Conservation (phyloP, 1,140 invertebrate species). For the Grapholita molesta region DNA sequence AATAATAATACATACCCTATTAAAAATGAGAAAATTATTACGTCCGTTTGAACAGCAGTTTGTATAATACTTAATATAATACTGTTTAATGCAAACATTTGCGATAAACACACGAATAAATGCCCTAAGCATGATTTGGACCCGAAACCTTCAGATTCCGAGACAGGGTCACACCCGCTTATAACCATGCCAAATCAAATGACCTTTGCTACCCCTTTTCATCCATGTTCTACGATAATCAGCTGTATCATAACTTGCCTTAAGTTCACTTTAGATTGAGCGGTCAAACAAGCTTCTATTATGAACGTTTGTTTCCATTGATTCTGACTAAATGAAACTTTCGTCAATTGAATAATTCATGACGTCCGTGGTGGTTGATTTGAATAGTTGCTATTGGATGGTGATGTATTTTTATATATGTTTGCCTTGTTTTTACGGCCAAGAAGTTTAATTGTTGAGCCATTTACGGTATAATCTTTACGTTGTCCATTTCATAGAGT, state of each 20-base stretch:
- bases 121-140: no score
- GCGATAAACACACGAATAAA: no score
- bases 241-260: not conserved
- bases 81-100: no score
- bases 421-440: no score
- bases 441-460: no score
- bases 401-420: not conserved
- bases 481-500: no score
- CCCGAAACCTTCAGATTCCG: no score
- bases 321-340: slow-evolving; percentile 13
- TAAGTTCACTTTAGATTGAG: not conserved
- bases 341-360: not conserved
- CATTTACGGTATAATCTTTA: no score
- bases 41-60: not conserved
- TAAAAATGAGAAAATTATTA: not conserved
- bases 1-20: not conserved
- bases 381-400: not conserved
- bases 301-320: slow-evolving; percentile 3
- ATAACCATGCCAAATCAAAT: not conserved
- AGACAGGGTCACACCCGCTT: no score
- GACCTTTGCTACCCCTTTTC: not conserved
- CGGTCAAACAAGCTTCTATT: not conserved
- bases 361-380: not conserved
- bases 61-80: no score
- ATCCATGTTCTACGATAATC: not conserved